Base-by-base conservation (phyloP, 1,140 invertebrate species). In the Lasaia peninsularis region DNA sequence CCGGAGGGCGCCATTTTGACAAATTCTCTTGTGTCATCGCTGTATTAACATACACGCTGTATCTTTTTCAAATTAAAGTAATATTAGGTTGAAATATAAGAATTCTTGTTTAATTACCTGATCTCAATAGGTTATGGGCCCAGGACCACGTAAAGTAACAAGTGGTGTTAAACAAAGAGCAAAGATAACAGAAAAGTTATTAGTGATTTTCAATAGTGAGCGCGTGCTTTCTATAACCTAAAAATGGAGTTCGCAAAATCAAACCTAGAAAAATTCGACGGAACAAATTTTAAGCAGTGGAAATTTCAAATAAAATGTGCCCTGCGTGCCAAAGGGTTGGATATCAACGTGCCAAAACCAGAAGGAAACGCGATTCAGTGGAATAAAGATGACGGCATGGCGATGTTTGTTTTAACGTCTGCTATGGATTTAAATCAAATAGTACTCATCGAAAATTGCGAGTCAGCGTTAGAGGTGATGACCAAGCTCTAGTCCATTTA, bases 341-440 rank as follows among this genome's bases (percentile, higher is more conserved):
- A 60, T 64, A 65, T 54, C 34, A 63, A 58, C 28, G 61, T 2
- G 33, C 54, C 40, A 64, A 71, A 59, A 63, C 58, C 61, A 58
- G 52, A 67, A 6, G 33, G 0, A 20, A 34, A 60, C 33, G 12
- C 32, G 16, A 18, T 44, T 9, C 52, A 62, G 18, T 81, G 74
- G 73, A 63, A 56, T 31, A 77, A 73, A 59, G 58, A 72, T 49
- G 75, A 78, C 49, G 78, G 70, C 1, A 52, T 32, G 40, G 68
- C 75, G 0, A 81, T 78, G 76, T 79, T 71, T 52, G 60, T 70
- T 0, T 12, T 75, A 52, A 80, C 78, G 11, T 78, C 74, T 7
- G 35, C 73, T 9, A 71, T 81, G 71, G 75, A 81, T 51, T 63
- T 73, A 2, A 74, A 52, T 10, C 71, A 80, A 63, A 76, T 80